Evolutionary conservation across 2,888 invertebrate species (phyloP), one percentile per base, ranked within the genome.

Genomic region (Cremastinae sp.): DNA sequence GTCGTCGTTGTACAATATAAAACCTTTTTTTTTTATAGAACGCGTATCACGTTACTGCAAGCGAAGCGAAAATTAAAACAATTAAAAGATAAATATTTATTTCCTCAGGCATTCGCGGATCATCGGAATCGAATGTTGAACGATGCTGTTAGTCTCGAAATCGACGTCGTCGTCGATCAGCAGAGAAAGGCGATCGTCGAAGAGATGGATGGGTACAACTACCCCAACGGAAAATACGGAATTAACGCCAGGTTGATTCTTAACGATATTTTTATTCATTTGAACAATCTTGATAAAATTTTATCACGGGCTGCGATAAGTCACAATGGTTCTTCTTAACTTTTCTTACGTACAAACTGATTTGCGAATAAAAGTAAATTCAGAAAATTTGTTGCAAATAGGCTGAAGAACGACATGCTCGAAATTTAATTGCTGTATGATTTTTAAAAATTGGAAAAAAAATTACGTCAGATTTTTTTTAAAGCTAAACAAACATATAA

Each of bases 181-280:
- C 93, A 94, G 85, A 90, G 92, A 75, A 88, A 85, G 53, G 87
- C 91, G 66, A 91, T 94, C 53, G 90, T 90, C 34, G 89, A 89
- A 71, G 93, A 94, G 85, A 92, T 94, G 91, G 89, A 90, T 47
- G 92, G 91, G 81, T 94, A 93, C 85, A 90, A 91, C 64, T 94
- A 93, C 89, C 93, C 93, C 0, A 89, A 90, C 66, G 92, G 92
- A 71, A 90, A 90, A 69, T 91, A 91, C 81, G 91, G 91, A 62
- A 86, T 91, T 9, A 91, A 90, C 73, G 91, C 91, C n/a, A 87
- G 89, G 93, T n/a, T 86, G 12, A 28, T 2, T 8, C 20, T 38
- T 8, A 18, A 16, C 8, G 18, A 18, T 49, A 8, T 0, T 18
- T 18, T 18, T 18, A 18, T 2, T 10, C 16, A 16, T 7, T 8